Conservation (phyloP, 2,888 invertebrate genomes). For the Dorcus parallelipipedus region DNA sequence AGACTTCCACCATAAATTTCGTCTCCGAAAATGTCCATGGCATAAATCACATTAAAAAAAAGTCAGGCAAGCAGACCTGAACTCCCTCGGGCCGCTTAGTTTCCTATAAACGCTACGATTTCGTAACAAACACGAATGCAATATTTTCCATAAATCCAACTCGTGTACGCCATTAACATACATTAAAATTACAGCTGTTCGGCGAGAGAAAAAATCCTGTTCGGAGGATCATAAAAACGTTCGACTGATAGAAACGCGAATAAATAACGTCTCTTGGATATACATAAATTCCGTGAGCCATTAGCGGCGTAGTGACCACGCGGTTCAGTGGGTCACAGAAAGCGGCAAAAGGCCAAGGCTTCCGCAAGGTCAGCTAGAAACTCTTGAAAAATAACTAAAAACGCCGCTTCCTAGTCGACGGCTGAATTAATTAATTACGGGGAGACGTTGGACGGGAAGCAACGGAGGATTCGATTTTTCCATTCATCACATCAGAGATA, state of each 20-base stretch:
- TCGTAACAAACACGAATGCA: not conserved
- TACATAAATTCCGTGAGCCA: conserved; percentile 25
- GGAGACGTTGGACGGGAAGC: no score
- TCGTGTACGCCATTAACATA: not conserved
- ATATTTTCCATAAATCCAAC: not conserved
- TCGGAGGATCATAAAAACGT: not conserved
- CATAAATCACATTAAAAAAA: no score
- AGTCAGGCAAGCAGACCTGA: no score
- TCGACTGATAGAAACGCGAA: conserved; percentile 7
- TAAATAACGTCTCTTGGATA: conserved; percentile 18
- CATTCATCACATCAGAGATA: no score
- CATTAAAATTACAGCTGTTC: not conserved
- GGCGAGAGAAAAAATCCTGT: conserved; percentile 1
- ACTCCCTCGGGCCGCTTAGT: no score
- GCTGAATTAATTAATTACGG: not conserved
- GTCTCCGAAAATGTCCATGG: no score
- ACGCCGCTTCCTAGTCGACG: conserved; percentile 1
- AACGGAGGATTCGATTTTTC: no score
- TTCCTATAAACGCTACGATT: not conserved
- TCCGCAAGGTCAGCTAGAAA: conserved; percentile 28
- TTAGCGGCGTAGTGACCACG: conserved; percentile 24
- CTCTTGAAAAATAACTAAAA: conserved; percentile 10
- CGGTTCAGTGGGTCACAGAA: conserved; percentile 28
- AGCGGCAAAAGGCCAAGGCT: conserved; percentile 32
- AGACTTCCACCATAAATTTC: no score